Percentiles rank a stretch among this genome's conserved stretches.
phyloP scores from a whole-genome alignment of 2,113 vertebrate species.

The Ptilorrhoa leucosticta region DNA sequence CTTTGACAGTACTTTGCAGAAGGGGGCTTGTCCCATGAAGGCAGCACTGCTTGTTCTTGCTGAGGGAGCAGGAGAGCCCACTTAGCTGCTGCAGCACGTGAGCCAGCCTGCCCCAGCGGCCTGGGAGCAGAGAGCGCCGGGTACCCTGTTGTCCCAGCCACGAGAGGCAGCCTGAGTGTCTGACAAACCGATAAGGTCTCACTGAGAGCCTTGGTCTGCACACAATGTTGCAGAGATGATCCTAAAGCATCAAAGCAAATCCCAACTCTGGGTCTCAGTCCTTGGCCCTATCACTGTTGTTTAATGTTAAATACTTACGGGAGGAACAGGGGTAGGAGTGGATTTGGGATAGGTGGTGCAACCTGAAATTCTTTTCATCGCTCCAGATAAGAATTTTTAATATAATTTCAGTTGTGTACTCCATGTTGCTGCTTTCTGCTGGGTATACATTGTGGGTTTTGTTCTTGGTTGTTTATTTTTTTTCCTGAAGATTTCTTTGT shows the following conservation, averaged over 20 bases:
- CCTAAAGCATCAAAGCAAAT: background rate
- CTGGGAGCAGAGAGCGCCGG: background rate
- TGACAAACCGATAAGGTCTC: fast-evolving
- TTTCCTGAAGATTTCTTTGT: background rate
- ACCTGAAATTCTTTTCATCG: background rate
- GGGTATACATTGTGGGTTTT: fast-evolving
- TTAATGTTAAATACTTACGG: fast-evolving
- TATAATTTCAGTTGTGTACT: background rate
- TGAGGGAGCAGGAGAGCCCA: background rate
- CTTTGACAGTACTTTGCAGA: background rate
- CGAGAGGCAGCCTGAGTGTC: background rate
- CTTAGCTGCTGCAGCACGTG: fast-evolving
- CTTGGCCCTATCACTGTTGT: background rate
- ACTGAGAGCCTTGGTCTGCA: too few species aligned
- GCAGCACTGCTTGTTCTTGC: background rate
- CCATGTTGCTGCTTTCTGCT: background rate
- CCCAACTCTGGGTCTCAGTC: background rate
- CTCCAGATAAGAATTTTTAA: background rate
- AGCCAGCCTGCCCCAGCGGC: background rate
- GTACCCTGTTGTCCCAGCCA: fast-evolving
- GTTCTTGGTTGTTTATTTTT: background rate
- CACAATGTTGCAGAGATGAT: background rate
- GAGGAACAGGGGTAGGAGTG: background rate
- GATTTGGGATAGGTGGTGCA: background rate
- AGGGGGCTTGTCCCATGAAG: background rate